A percentile compares a stretch with the other conserved stretches of the same genome.
phyloP scores from a whole-genome alignment of 2,888 invertebrate genomes.

The Tineola bisselliella region DNA sequence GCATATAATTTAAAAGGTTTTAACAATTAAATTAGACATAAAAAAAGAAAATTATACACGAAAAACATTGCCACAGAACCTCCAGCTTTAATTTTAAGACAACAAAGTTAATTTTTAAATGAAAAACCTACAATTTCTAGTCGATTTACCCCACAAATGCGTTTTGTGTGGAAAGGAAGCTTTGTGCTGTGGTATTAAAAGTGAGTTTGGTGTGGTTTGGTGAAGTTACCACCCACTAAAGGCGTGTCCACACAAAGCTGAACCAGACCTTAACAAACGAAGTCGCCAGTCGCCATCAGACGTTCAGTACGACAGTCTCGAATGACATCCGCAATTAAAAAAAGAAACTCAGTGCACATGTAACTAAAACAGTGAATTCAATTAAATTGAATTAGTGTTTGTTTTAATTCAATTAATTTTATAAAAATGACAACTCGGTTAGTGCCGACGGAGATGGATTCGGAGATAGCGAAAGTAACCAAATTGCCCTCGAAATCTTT shows the following conservation, averaged over 20 bases:
- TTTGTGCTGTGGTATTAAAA: too few species aligned
- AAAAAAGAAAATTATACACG: background rate
- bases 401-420: too few species aligned
- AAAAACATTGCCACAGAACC: too few species aligned
- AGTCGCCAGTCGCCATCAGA: background rate
- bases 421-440: background rate
- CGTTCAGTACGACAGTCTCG: background rate
- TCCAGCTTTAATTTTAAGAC: too few species aligned
- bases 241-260: background rate
- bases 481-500: conserved; percentile 69
- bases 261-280: background rate
- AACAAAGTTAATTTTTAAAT: too few species aligned
- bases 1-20: background rate
- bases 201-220: background rate
- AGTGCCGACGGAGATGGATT: conserved; percentile 35
- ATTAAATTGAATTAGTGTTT: too few species aligned
- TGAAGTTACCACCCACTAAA: background rate
- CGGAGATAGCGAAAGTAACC: conserved; percentile 54
- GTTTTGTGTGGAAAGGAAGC: too few species aligned
- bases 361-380: too few species aligned
- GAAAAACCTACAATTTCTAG: too few species aligned
- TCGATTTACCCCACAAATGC: too few species aligned
- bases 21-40: background rate
- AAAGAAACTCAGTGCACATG: too few species aligned
- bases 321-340: too few species aligned